Percentiles rank a stretch among this genome's conserved stretches.
These are phyloP conservation scores for Danaus melanippus DNA, from an alignment of 1,140 invertebrate species.

Conservation along the genomic window DNA sequence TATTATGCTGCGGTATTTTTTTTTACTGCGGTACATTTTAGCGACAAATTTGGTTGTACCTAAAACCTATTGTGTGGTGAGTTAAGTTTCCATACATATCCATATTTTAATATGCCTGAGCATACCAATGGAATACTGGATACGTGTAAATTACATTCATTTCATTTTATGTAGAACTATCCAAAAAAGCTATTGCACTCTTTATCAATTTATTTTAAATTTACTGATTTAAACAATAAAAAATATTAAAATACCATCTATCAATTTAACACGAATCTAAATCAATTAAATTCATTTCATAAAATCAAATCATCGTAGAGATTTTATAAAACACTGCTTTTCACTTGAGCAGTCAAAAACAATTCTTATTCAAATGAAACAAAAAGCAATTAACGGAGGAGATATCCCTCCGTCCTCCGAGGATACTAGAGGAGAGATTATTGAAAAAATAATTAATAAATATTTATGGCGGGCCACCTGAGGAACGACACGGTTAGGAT, in stretches of 20 bases:
- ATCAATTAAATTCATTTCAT: slow-evolving; percentile 46
- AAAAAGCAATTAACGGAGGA: slow-evolving; percentile 69
- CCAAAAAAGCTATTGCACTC: no score
- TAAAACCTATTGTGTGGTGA: not conserved
- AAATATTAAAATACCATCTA: no score
- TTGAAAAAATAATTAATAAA: slow-evolving; percentile 73
- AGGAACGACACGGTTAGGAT: slow-evolving; percentile 51
- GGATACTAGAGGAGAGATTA: slow-evolving; percentile 66
- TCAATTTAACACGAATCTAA: slow-evolving; percentile 11
- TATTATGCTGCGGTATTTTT: no score
- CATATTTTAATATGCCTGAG: no score
- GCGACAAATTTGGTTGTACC: no score
- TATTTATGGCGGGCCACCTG: slow-evolving; percentile 70
- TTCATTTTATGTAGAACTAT: no score
- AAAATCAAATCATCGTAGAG: slow-evolving; percentile 61
- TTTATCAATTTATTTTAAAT: no score
- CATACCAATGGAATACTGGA: no score
- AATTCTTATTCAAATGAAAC: slow-evolving; percentile 72
- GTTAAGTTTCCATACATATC: slow-evolving; percentile 10
- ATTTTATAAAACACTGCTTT: slow-evolving; percentile 58
- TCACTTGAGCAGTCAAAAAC: slow-evolving; percentile 67
- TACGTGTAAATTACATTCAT: no score
- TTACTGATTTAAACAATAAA: no score
- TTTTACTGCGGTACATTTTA: no score
- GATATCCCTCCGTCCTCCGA: slow-evolving; percentile 65